phyloP scores from a whole-genome alignment of 1,140 invertebrate genomes.

The Eriosoma lanigerum region DNA sequence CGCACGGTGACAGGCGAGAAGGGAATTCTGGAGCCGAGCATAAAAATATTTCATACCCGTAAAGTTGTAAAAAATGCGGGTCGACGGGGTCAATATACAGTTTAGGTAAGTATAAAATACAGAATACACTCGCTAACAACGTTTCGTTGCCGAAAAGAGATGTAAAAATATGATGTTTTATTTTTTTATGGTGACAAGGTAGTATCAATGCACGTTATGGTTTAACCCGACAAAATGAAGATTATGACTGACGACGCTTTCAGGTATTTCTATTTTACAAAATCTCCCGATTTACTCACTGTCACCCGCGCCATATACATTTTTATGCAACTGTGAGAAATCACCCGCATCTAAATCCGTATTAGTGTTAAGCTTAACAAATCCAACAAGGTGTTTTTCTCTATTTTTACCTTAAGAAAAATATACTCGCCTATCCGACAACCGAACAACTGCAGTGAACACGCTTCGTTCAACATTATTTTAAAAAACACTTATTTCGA shows the following conservation, averaged over 20 bases:
- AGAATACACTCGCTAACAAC: too few relatives aligned
- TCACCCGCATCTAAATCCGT: constrained; percentile 1
- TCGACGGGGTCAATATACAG: too few relatives aligned
- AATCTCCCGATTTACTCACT: neutral
- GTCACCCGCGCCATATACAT: neutral
- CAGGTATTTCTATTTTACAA: neutral
- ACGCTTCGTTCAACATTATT: too few relatives aligned
- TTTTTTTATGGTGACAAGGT: neutral
- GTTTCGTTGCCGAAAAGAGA: neutral
- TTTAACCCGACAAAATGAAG: neutral
- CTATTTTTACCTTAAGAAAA: constrained; percentile 6
- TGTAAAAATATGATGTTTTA: neutral
- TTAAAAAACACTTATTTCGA: too few relatives aligned
- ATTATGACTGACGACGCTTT: neutral
- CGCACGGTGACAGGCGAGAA: too few relatives aligned
- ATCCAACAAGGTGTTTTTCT: neutral
- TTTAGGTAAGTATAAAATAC: too few relatives aligned
- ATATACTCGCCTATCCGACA: too few relatives aligned
- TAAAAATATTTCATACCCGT: too few relatives aligned
- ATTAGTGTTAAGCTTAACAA: neutral
- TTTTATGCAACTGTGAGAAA: neutral
- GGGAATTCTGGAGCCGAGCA: too few relatives aligned
- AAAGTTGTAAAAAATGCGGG: too few relatives aligned
- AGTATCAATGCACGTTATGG: neutral
- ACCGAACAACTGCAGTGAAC: too few relatives aligned